Base-by-base conservation (phyloP, 2,888 invertebrate species). In the Cephonodes hylas region DNA sequence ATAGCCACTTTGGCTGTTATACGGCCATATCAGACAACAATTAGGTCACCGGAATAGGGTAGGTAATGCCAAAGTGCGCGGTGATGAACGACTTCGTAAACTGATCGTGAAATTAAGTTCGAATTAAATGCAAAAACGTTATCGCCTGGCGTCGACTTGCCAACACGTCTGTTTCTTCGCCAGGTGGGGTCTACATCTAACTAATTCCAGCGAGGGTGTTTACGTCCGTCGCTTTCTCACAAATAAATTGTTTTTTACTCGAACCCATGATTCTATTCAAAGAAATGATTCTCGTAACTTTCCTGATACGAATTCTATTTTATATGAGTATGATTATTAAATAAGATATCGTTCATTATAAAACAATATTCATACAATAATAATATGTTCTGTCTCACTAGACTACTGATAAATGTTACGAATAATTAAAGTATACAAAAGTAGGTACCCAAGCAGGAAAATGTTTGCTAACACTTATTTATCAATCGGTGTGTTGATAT, bases 21-120 rank as follows among this genome's bases (percentile, higher is more conserved):
- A 85, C 78, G 77, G 79, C 81, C 80, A 80, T 88, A 87, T 83
- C 82, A 83, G 80, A 80, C 83, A 81, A 83, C 88, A 91, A 89
- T 90, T 87, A 89, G 91, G 91, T 91, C 91, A 88, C 65, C 75
- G 74, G 79, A 85, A 87, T 86, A 81, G 86, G 81, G 85, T 83
- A 79, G 80, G 81, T 84, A 82, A 83, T 82, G 81, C 83, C 79
- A 83, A 83, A 82, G 80, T 75, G 72, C 75, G 74, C 71, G 65
- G 74, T 79, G 80, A 83, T 79, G 75, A 82, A 81, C 75, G 76
- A 72, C 68, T 71, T 64, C 74, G 73, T 74, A 76, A 79, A 79
- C 76, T 71, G 66, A 79, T 80, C 75, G 75, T 74, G 74, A 80
- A 80, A 77, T 75, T 74, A 70, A 65, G 63, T 68, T 59, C 23